Base-by-base conservation (phyloP, 2,888 invertebrate genomes). In the Arctia plantaginis region DNA sequence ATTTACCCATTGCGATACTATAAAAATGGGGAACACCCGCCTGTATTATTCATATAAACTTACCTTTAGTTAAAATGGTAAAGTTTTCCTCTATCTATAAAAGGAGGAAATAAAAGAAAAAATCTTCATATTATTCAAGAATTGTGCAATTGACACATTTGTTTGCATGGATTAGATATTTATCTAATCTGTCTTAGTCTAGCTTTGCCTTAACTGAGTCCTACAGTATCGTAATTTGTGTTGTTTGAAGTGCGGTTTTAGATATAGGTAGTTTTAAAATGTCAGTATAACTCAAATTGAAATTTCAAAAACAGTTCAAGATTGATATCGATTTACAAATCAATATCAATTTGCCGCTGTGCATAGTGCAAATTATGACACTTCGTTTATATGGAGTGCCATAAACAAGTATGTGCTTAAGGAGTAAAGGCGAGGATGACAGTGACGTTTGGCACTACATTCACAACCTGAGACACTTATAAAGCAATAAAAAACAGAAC, bases 1-100 rank as follows among this genome's bases (percentile, higher is more conserved):
- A 65, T 73, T 69, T 65, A 69, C 41, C 18, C 39, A 27, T 69
- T 69, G 39, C 7, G 35, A 62, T 44, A 70, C 23, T 59, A 30
- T 30, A 18, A 18, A 59, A 62, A 62, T 15, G 62, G 62, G 62
- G 8, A 62, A 27, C 18, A 62, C 62, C 62, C 62, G 8, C 30
- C 2, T 30, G 30, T 30, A 20, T 62, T 62, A 59, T 8, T 18
- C 30, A 8, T 62, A 15, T 30, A 18, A 10, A 1, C 18, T 18
- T 18, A 62, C 30, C 7, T 30, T 27, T 62, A 30, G 59, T 15
- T 47, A 15, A 62, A 30, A 8, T 30, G 7, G 18, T 62, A 62
- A 18, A 27, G 0, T 27, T 62, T 62, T 62, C 18, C 30, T 62
- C 62, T 0, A 8, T 30, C 30, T 30, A 18, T 18, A 27, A 62